Conservation (phyloP, 2,797 vertebrate species). For the Parauchenoglanis ngamensis region DNA sequence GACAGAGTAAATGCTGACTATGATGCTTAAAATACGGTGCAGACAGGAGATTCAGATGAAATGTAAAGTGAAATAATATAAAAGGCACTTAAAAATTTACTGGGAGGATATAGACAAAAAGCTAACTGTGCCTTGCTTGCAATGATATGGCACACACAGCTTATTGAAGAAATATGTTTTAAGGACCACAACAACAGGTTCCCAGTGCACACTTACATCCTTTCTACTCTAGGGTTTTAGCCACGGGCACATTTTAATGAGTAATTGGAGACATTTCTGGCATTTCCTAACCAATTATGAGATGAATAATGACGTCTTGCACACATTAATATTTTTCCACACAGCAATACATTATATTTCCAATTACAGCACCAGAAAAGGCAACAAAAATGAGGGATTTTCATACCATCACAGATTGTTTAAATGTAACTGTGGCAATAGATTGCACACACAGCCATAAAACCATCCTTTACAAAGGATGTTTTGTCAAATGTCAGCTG, state of each 20-base stretch:
- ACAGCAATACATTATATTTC: background rate
- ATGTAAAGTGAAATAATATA: background rate
- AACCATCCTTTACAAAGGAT: background rate
- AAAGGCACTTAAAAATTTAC: background rate
- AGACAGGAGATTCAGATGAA: background rate
- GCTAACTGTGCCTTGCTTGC: background rate
- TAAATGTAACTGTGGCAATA: background rate
- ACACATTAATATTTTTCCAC: background rate
- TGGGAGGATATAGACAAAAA: background rate
- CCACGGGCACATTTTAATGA: background rate
- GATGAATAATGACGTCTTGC: background rate
- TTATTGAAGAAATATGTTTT: background rate
- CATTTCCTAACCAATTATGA: background rate
- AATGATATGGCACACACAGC: background rate
- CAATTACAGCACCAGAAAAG: background rate
- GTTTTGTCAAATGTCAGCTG: background rate
- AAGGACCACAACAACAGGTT: background rate
- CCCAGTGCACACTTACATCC: background rate
- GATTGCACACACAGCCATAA: background rate
- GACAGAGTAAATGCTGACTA: background rate
- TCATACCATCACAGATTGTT: background rate
- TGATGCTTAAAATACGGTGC: background rate
- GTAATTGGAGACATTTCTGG: background rate
- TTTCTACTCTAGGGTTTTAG: background rate
- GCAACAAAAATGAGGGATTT: background rate